Conservation (phyloP, 2,797 vertebrate species). For the Cephalopachus bancanus region DNA sequence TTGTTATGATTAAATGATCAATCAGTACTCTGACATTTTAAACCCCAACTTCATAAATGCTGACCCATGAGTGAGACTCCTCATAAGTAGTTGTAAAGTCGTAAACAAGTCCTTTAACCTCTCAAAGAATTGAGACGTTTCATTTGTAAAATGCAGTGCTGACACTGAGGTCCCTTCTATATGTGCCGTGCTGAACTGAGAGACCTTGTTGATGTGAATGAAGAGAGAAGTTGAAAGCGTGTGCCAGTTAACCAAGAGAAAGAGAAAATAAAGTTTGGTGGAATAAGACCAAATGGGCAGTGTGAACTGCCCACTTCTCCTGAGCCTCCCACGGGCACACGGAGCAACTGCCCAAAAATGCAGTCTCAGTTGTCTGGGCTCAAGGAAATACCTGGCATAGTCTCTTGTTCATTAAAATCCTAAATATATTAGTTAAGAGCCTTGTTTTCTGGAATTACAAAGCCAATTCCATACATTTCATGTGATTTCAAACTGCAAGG, state of each 20-base stretch:
- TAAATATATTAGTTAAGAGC: background rate
- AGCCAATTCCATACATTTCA: background rate
- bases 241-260: background rate
- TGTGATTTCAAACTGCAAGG: background rate
- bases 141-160: background rate
- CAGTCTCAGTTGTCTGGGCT: background rate
- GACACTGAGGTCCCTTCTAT: background rate
- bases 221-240: background rate
- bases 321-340: background rate
- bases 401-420: conserved; percentile 8
- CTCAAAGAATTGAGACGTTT: background rate
- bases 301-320: background rate
- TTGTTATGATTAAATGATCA: conserved; percentile 24
- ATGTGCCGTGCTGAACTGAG: background rate
- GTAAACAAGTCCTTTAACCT: background rate
- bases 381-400: background rate
- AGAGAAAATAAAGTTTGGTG: background rate
- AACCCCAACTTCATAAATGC: background rate
- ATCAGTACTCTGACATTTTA: background rate
- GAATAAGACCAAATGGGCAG: background rate
- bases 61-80: background rate
- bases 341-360: background rate
- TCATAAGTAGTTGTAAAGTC: background rate
- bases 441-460: conserved; percentile 22
- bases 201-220: background rate